phyloP scores from a whole-genome alignment of 2,797 vertebrate species.

The Muscicapa striata region DNA sequence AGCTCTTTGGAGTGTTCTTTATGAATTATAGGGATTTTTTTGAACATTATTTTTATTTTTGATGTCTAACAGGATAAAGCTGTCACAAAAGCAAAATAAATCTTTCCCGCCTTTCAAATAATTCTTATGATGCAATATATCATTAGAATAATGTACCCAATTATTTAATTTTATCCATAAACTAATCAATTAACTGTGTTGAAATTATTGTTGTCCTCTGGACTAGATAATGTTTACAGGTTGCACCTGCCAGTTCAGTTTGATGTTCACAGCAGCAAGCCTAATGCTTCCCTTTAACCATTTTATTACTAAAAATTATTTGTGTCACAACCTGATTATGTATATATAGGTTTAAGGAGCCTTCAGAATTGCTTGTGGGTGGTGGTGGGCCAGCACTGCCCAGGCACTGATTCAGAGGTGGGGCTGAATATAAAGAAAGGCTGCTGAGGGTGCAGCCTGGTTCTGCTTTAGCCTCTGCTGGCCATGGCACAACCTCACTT shows the following conservation, averaged over 20 bases:
- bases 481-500: rapidly evolving
- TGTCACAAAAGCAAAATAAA: background rate
- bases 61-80: background rate
- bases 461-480: background rate
- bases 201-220: background rate
- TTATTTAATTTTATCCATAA: background rate
- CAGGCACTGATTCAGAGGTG: background rate
- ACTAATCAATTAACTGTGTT: background rate
- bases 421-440: background rate
- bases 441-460: background rate
- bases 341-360: background rate
- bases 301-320: background rate
- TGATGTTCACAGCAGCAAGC: background rate
- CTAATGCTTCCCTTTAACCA: background rate
- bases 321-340: background rate
- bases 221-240: background rate
- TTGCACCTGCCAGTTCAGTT: background rate
- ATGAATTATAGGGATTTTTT: background rate
- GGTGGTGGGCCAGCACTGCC: background rate
- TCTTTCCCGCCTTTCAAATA: background rate
- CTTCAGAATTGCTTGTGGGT: background rate
- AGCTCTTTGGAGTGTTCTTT: background rate
- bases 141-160: rapidly evolving
- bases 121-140: background rate
- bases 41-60: background rate